Evolutionary conservation across 1,140 invertebrate genomes (phyloP).

Genomic region (Acyrthosiphon pisum): DNA sequence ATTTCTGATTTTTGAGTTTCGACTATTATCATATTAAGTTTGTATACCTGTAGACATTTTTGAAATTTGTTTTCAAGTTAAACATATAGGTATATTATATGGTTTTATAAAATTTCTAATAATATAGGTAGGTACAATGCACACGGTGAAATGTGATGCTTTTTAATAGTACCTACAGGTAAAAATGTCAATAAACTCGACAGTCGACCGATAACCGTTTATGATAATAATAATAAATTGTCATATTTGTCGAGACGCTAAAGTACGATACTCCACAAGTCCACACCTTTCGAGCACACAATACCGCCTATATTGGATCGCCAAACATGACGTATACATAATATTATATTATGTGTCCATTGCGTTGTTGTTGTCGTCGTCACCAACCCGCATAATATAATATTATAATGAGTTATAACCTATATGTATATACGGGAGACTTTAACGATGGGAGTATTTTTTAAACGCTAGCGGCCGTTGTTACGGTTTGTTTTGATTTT

Average conservation of each 20-base stretch:
- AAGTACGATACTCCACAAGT: background rate
- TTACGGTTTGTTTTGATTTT: constrained; percentile 51
- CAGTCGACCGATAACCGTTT: background rate
- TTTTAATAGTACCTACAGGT: background rate
- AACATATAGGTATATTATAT: background rate
- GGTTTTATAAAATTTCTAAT: background rate
- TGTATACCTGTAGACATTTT: background rate
- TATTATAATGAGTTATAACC: constrained; percentile 14
- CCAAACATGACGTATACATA: background rate
- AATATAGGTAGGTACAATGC: background rate
- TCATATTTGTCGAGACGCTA: background rate
- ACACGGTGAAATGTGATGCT: background rate
- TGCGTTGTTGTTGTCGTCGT: background rate
- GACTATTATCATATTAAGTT: background rate
- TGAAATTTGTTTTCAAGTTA: background rate
- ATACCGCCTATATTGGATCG: background rate
- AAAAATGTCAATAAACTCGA: constrained; percentile 1
- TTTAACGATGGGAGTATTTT: constrained; percentile 33
- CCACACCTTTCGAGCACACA: background rate
- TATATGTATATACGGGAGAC: constrained; percentile 28
- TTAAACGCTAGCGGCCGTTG: constrained; percentile 11
- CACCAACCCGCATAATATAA: constrained; percentile 30
- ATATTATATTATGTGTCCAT: background rate
- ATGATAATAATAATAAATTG: background rate
- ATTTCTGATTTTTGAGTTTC: background rate